Percentiles rank a stretch among this genome's conserved stretches.
Evolutionary conservation across 1,140 invertebrate species (phyloP).

Genomic region (Drosophila gunungcola): DNA sequence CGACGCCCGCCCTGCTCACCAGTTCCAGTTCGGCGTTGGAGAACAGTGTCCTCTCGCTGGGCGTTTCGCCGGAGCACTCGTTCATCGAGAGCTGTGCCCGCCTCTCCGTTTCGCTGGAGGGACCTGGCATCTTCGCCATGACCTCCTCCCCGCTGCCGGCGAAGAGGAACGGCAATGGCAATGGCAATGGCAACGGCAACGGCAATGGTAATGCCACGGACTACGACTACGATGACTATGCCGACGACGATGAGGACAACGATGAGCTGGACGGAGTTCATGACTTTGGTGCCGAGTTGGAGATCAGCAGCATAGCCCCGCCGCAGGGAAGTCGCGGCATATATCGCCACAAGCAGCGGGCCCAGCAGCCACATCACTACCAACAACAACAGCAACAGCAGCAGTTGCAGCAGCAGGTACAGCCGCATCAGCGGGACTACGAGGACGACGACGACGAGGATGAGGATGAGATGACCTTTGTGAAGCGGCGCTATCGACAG

Average conservation of each 20-base stretch:
- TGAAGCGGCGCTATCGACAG: conserved; percentile 80
- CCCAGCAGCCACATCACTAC: conserved; percentile 34
- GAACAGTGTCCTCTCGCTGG: conserved; percentile 87
- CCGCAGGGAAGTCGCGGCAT: conserved; percentile 40
- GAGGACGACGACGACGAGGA: conserved; percentile 77
- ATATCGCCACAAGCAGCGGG: conserved; percentile 34
- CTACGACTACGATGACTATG: conserved; percentile 75
- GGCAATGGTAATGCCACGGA: conserved; percentile 65
- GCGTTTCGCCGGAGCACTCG: conserved; percentile 93
- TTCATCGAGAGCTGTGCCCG: conserved; percentile 93
- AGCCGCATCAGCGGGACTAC: conserved; percentile 49
- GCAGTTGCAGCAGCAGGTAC: conserved; percentile 19
- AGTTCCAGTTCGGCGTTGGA: conserved; percentile 86
- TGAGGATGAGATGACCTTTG: conserved; percentile 66
- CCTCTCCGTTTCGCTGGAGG: conserved; percentile 93
- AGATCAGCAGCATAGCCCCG: conserved; percentile 63
- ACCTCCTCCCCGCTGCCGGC: conserved; percentile 78
- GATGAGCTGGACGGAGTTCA: conserved; percentile 69
- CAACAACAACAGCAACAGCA: conserved; percentile 16
- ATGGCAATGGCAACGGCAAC: conserved; percentile 50
- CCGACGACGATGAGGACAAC: conserved; percentile 71
- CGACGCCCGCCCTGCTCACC: conserved; percentile 91
- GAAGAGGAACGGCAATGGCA: conserved; percentile 58
- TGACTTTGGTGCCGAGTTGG: conserved; percentile 62
- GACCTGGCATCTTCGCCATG: conserved; percentile 78